Percentiles rank a stretch among this genome's conserved stretches.
Evolutionary conservation across 2,113 vertebrate species (phyloP).

Genomic region (Cottus gobio): DNA sequence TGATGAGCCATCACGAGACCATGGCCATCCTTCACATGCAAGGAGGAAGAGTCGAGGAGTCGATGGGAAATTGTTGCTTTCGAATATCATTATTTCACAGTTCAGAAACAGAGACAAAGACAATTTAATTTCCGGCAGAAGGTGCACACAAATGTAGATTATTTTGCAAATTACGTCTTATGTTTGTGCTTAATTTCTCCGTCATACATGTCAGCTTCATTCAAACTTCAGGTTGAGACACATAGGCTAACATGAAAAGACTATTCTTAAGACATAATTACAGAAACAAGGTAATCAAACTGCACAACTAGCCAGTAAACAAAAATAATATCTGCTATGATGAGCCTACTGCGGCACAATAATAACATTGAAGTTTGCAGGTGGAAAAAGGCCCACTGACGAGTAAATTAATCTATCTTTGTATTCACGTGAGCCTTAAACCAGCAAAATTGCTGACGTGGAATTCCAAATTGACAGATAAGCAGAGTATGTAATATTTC

Average conservation of each 20-base stretch:
- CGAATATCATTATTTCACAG: neutral
- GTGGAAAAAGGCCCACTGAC: neutral
- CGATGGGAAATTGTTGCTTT: neutral
- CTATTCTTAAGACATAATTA: no score
- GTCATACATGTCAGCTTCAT: neutral
- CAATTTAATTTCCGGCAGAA: neutral
- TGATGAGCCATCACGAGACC: constrained; percentile 5
- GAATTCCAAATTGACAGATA: constrained; percentile 39
- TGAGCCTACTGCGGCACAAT: neutral
- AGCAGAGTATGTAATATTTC: constrained; percentile 33
- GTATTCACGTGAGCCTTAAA: neutral
- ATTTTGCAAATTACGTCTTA: neutral
- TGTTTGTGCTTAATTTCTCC: neutral
- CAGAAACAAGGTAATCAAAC: no score
- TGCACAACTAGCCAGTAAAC: neutral
- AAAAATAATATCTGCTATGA: neutral
- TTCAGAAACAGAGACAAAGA: constrained; percentile 13
- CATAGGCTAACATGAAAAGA: no score
- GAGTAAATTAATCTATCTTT: constrained; percentile 24
- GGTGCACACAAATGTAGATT: neutral
- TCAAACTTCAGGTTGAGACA: neutral
- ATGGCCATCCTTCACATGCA: neutral
- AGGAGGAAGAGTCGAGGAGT: neutral
- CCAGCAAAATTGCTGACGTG: constrained; percentile 35
- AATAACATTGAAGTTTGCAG: neutral